These are phyloP conservation scores for Choristoneura rosaceana DNA, from an alignment of 2,888 invertebrate genomes.

Conservation along the genomic window DNA sequence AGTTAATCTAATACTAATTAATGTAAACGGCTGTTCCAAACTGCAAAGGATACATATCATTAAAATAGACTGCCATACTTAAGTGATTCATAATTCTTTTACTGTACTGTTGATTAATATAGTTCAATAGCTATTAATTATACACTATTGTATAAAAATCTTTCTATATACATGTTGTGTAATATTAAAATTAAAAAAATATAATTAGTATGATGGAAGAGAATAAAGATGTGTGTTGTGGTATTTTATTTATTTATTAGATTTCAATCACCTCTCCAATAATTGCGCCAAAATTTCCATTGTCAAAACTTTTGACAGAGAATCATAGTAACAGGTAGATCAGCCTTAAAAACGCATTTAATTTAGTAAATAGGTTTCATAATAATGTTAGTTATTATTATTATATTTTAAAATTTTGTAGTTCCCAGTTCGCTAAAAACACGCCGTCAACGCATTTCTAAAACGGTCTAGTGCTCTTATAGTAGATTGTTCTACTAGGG, in stretches of 20 bases:
- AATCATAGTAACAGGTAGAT: too few relatives aligned
- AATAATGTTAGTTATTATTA: too few relatives aligned
- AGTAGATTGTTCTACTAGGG: too few relatives aligned
- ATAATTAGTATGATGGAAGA: slow-evolving; percentile 66
- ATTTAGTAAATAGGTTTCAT: too few relatives aligned
- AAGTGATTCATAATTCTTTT: slow-evolving; percentile 81
- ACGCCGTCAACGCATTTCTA: too few relatives aligned
- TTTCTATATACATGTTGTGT: slow-evolving; percentile 86
- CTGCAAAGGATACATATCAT: slow-evolving; percentile 85
- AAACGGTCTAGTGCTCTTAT: too few relatives aligned
- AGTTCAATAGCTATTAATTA: slow-evolving; percentile 78
- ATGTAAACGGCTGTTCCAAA: slow-evolving; percentile 81
- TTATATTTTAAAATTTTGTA: too few relatives aligned
- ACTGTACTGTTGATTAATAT: slow-evolving; percentile 82
- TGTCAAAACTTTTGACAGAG: too few relatives aligned
- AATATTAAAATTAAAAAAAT: slow-evolving; percentile 76
- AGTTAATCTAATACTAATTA: slow-evolving; percentile 51
- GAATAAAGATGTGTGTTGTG: slow-evolving; percentile 84
- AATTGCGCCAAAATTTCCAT: too few relatives aligned
- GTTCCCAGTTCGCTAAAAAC: too few relatives aligned
- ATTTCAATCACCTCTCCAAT: not conserved
- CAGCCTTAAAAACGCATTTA: too few relatives aligned
- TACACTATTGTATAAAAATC: slow-evolving; percentile 86
- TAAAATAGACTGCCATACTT: slow-evolving; percentile 83
- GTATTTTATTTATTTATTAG: slow-evolving; percentile 45